Evolutionary conservation across 1,140 invertebrate genomes (phyloP).

Genomic region (Hyphantria cunea): DNA sequence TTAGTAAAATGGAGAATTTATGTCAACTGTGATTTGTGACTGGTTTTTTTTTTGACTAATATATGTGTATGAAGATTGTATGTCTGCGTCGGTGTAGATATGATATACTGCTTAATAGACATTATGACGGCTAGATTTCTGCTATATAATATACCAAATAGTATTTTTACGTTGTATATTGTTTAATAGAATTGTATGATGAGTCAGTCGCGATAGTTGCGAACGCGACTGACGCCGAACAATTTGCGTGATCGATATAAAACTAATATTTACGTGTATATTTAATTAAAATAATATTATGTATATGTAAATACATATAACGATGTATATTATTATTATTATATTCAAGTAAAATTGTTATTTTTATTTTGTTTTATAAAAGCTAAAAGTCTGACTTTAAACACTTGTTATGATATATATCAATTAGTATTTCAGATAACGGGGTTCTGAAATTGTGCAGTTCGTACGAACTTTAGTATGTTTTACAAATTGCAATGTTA

Average conservation of each 20-base stretch:
- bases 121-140: slow-evolving; percentile 76
- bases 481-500: slow-evolving; percentile 62
- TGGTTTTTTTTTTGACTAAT: slow-evolving; percentile 78
- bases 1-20: slow-evolving; percentile 80
- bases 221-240: slow-evolving; percentile 35
- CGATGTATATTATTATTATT: slow-evolving; percentile 78
- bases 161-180: slow-evolving; percentile 80
- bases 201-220: slow-evolving; percentile 39
- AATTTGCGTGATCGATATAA: slow-evolving; percentile 54
- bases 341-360: slow-evolving; percentile 77
- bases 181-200: slow-evolving; percentile 70
- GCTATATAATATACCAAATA: slow-evolving; percentile 80
- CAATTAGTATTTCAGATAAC: slow-evolving; percentile 66
- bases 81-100: slow-evolving; percentile 66
- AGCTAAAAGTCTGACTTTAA: slow-evolving; percentile 79
- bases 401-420: slow-evolving; percentile 65
- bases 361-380: slow-evolving; percentile 74
- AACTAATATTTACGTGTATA: slow-evolving; percentile 76
- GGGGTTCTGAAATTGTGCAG: slow-evolving; percentile 66
- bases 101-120: slow-evolving; percentile 73
- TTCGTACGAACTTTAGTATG: slow-evolving; percentile 66
- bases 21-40: slow-evolving; percentile 80
- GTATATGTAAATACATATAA: slow-evolving; percentile 80
- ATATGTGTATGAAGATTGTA: slow-evolving; percentile 74
- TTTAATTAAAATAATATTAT: slow-evolving; percentile 74